Evolutionary conservation across 2,113 vertebrate genomes (phyloP), one percentile per base, ranked within the genome.

Genomic region (Centropus unirufus): DNA sequence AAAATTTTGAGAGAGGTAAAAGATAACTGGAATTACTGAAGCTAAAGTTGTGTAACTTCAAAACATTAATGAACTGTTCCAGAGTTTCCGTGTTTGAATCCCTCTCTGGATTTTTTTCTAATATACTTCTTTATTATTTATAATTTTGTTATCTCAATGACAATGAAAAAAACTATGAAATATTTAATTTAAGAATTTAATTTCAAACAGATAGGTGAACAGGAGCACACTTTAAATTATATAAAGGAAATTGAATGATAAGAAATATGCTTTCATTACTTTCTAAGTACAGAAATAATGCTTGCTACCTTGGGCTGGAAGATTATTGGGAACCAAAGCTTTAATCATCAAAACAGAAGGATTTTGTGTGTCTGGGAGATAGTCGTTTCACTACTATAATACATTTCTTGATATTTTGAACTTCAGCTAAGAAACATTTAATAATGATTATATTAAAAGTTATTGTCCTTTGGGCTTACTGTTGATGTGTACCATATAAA

Each of bases 391-490:
- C 58, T 91, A 36, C 47, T 89, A 90, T 76, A 97, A 91, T 94
- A 87, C 59, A 93, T 85, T 96, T 87, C 93, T 96, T 96, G 94
- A 93, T 96, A 97, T 95, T 96, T 97, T 94, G 85, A 97, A 88
- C 90, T 97, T 90, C 95, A 67, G 72, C 95, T 97, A 98, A 97
- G 97, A 97, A 97, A 96, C 95, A 97, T 96, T 98, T 97, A 97
- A 98, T 98, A 97, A 98, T 97, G 89, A 97, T 95, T 95, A 89
- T 97, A 97, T 97, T 97, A 96, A 94, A 95, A 95, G 96, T 96
- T 92, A 94, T 93, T 95, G 93, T 97, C 97, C 96, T 96, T 95
- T 66, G 96, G 88, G 96, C 87, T 84, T 97, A 87, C 74, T 97
- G 85, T 96, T 89, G 51, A 89, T 95, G 83, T 95, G 85, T 96